Base-by-base conservation (phyloP, 2,113 vertebrate species). In the Seriola quinqueradiata region DNA sequence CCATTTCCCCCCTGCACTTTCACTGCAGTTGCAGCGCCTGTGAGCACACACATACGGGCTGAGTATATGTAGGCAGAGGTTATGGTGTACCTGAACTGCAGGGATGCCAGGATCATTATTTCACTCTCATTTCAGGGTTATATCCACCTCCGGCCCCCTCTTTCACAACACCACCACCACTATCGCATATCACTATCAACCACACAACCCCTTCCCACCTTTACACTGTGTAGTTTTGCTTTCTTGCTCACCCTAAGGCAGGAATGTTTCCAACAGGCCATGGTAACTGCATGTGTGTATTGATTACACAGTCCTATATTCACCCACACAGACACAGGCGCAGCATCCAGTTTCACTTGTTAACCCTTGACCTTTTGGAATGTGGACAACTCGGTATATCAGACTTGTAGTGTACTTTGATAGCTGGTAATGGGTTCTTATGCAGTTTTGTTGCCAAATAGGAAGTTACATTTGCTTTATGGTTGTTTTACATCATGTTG, bases 21-120 rank as follows among this genome's bases (percentile, higher is more conserved):
- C 81, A 32, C 61, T 52, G 79, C 76, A 44, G 77, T 54, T 83
- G 81, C 81, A n/a, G 79, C 23, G 77, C 70, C 83, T 66, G 65
- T 90, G 84, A 84, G 84, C 82, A 58, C 76, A 84, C 87, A 77
- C 68, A 83, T 81, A 69, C 36, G 73, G 67, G 72, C 86, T 77
- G 78, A 78, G 75, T 50, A 74, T 70, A 91, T 85, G 75, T 52
- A 70, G 77, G 79, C 82, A 91, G 89, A 86, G 92, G 90, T 92
- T 91, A 90, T n/a, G 52, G 70, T 82, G 89, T 84, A 90, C 89
- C 90, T 89, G 87, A 89, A 90, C 89, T 89, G 66, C 85, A 77
- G 87, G 83, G 90, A 91, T 88, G 89, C 87, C 72, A 70, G 75
- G 81, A 91, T 92, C 89, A 91, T 94, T 93, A 93, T 87, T 92